Conservation (phyloP, 1,140 invertebrate genomes). For the Drosophila nigromelanica region DNA sequence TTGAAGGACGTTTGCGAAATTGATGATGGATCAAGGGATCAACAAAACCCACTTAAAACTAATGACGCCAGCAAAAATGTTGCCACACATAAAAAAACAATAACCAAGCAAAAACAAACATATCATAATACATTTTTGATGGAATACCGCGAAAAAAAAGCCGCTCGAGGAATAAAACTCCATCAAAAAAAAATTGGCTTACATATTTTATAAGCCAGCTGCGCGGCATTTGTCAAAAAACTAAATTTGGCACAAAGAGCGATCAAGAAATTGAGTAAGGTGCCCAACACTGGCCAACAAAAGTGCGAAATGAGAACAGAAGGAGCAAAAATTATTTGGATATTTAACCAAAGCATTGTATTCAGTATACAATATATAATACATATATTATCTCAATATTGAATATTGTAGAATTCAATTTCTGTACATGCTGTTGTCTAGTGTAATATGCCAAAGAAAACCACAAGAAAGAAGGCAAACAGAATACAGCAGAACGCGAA, state of each 20-base stretch:
- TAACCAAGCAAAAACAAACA: neutral
- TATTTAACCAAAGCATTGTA: too few relatives aligned
- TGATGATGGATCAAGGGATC: constrained; percentile 29
- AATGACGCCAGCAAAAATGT: constrained; percentile 28
- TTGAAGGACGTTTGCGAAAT: constrained; percentile 35
- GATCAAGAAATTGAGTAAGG: constrained; percentile 36
- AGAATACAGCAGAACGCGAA: neutral
- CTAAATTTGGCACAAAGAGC: constrained; percentile 54
- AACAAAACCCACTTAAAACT: constrained; percentile 35
- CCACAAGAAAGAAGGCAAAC: neutral
- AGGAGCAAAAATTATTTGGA: neutral
- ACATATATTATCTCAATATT: too few relatives aligned
- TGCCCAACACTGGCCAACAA: constrained; percentile 38
- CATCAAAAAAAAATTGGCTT: constrained; percentile 33
- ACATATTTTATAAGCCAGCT: constrained; percentile 61
- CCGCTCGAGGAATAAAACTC: constrained; percentile 8
- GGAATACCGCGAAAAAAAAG: constrained; percentile 23
- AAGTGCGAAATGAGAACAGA: neutral
- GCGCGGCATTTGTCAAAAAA: constrained; percentile 54
- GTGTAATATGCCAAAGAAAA: neutral
- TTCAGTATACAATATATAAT: too few relatives aligned
- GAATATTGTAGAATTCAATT: too few relatives aligned
- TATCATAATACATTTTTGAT: constrained; percentile 59
- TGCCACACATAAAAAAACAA: constrained; percentile 15
- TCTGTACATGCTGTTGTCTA: neutral